Percentiles rank a stretch among this genome's conserved stretches.
Conservation (phyloP, 2,797 vertebrate genomes). For the Yasuhikotakia modesta region DNA sequence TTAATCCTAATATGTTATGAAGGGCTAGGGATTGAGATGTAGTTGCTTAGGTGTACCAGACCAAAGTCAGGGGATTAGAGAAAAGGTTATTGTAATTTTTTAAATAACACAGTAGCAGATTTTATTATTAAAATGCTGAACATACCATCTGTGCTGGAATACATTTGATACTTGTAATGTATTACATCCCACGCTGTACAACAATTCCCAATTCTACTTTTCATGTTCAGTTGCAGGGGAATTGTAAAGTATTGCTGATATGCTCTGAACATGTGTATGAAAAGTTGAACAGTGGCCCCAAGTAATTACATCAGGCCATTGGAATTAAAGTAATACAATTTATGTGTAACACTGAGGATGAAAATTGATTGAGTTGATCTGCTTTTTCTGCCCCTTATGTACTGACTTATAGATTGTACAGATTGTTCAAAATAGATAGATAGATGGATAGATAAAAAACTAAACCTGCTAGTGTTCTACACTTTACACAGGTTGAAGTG, state of each 20-base stretch:
- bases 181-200: constrained; percentile 60
- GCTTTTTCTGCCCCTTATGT: not conserved
- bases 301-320: constrained; percentile 54
- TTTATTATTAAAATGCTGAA: constrained; percentile 82
- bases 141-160: constrained; percentile 73
- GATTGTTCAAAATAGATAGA: constrained; percentile 8
- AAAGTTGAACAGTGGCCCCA: constrained; percentile 33
- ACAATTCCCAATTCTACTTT: constrained; percentile 58
- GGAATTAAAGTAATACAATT: constrained; percentile 51
- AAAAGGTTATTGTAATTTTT: constrained; percentile 81
- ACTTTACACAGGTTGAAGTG: too few relatives aligned
- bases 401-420: constrained; percentile 8
- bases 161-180: constrained; percentile 61
- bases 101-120: constrained; percentile 91
- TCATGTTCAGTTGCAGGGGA: constrained; percentile 52
- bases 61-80: constrained; percentile 85
- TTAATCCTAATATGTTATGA: constrained; percentile 88
- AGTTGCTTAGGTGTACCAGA: constrained; percentile 87
- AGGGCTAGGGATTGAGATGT: constrained; percentile 75
- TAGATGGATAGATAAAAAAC: not conserved
- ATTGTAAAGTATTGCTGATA: constrained; percentile 55
- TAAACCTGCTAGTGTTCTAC: too few relatives aligned
- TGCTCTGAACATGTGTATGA: constrained; percentile 50
- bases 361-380: constrained; percentile 29
- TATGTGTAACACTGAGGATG: constrained; percentile 27